These are phyloP conservation scores for Scaeva pyrastri DNA, from an alignment of 2,888 invertebrate species.

Conservation along the genomic window DNA sequence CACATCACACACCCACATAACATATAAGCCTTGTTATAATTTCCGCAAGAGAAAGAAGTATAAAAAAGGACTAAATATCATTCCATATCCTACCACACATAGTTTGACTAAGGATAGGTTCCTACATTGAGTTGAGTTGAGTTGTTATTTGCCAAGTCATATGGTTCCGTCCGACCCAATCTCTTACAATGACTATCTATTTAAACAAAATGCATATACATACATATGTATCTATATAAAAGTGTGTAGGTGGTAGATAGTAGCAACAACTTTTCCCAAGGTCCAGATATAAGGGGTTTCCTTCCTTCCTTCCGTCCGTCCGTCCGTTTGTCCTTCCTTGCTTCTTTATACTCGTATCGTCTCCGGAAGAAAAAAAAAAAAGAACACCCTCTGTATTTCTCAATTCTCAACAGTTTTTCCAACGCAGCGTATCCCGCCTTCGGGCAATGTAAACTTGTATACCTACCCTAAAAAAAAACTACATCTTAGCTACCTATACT, in stretches of 20 bases:
- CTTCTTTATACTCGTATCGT: neutral
- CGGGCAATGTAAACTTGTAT: neutral
- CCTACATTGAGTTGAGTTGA: conserved; percentile 22
- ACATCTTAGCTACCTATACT: too few species aligned
- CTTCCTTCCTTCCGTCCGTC: conserved; percentile 13
- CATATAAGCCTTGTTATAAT: conserved; percentile 1
- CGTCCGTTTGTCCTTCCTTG: conserved; percentile 8
- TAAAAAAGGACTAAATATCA: conserved; percentile 7
- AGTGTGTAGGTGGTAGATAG: too few species aligned
- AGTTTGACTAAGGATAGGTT: neutral
- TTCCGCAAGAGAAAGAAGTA: neutral
- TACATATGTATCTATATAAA: too few species aligned
- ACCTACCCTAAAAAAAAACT: too few species aligned
- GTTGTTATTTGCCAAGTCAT: conserved; percentile 53
- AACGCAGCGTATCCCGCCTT: neutral
- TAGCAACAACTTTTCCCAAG: conserved; percentile 22
- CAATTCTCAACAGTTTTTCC: conserved; percentile 10
- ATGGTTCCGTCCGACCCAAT: conserved; percentile 38
- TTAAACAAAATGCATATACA: conserved; percentile 44
- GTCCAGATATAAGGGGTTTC: conserved; percentile 28
- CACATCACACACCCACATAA: neutral
- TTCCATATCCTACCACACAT: conserved; percentile 4
- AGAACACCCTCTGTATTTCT: conserved; percentile 18
- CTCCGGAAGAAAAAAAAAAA: too few species aligned
- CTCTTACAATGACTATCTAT: conserved; percentile 6